phyloP scores from a whole-genome alignment of 2,797 vertebrate species.

The Nyctalus aviator region DNA sequence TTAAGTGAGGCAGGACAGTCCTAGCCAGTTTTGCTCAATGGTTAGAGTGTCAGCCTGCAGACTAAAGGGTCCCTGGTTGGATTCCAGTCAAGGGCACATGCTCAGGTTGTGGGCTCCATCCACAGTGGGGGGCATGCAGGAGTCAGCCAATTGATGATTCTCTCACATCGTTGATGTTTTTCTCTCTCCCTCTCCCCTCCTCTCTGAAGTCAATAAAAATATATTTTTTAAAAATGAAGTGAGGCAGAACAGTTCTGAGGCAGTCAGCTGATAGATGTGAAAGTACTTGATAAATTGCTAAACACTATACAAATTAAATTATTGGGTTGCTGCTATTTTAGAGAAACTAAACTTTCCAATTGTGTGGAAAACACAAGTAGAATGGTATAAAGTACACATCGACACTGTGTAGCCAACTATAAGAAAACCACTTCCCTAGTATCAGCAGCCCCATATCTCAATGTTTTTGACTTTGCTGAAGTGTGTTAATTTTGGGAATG shows the following conservation, averaged over 20 bases:
- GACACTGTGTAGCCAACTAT: neutral
- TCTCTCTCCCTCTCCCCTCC: no score
- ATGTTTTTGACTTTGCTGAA: neutral
- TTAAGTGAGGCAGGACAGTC: neutral
- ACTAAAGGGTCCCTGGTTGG: no score
- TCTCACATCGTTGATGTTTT: no score
- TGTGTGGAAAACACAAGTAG: slow-evolving; percentile 13
- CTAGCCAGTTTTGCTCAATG: no score
- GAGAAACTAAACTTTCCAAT: slow-evolving; percentile 41
- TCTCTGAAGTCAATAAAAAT: no score
- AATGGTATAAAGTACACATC: slow-evolving; percentile 24
- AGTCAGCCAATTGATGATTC: no score
- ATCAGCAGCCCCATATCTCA: neutral
- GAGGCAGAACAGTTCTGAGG: neutral
- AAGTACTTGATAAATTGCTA: slow-evolving; percentile 50
- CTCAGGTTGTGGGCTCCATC: no score
- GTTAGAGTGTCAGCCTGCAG: no score
- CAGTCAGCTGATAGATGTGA: slow-evolving; percentile 12
- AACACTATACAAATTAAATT: slow-evolving; percentile 24
- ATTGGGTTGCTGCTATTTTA: slow-evolving; percentile 31
- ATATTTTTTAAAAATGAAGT: neutral
- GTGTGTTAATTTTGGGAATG: slow-evolving; percentile 30
- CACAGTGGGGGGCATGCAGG: no score
- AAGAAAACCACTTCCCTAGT: slow-evolving; percentile 8
- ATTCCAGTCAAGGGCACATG: no score